phyloP scores from a whole-genome alignment of 1,140 invertebrate species.

The Euwallacea fornicatus region DNA sequence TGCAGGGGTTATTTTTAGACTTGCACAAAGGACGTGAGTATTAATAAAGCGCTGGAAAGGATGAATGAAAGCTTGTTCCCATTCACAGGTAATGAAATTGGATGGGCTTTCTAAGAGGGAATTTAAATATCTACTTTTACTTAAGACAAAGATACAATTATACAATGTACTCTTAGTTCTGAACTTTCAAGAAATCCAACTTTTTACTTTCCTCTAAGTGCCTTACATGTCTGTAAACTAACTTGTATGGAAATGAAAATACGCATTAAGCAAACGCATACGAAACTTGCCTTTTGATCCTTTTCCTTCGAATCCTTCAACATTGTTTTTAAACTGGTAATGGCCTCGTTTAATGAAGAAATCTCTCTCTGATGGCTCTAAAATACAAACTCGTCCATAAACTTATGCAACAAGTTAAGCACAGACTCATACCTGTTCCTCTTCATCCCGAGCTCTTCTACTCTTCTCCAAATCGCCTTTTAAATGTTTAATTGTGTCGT shows the following conservation, averaged over 20 bases:
- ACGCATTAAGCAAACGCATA: neutral
- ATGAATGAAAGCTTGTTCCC: too few species aligned
- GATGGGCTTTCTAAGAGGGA: too few species aligned
- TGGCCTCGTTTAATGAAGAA: slow-evolving; percentile 27
- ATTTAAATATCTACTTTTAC: too few species aligned
- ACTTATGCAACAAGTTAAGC: neutral
- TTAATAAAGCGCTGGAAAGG: too few species aligned
- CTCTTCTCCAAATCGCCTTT: slow-evolving; percentile 34
- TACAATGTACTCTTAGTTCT: slow-evolving; percentile 23
- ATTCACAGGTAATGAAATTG: too few species aligned
- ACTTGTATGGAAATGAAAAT: neutral
- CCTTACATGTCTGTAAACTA: slow-evolving; percentile 34
- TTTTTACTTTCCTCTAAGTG: slow-evolving; percentile 25
- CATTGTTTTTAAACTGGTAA: slow-evolving; percentile 17
- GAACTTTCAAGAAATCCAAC: slow-evolving; percentile 33
- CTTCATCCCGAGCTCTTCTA: slow-evolving; percentile 25
- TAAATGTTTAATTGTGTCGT: slow-evolving; percentile 34
- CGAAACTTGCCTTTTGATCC: neutral
- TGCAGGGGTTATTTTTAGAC: too few species aligned
- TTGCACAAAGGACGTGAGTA: too few species aligned
- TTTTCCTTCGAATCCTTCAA: slow-evolving; percentile 6
- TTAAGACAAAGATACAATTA: neutral
- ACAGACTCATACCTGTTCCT: slow-evolving; percentile 32
- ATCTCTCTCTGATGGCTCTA: slow-evolving; percentile 23
- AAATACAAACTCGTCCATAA: neutral